Conservation (phyloP, 2,888 invertebrate species). For the Didymodactylos carnosus region DNA sequence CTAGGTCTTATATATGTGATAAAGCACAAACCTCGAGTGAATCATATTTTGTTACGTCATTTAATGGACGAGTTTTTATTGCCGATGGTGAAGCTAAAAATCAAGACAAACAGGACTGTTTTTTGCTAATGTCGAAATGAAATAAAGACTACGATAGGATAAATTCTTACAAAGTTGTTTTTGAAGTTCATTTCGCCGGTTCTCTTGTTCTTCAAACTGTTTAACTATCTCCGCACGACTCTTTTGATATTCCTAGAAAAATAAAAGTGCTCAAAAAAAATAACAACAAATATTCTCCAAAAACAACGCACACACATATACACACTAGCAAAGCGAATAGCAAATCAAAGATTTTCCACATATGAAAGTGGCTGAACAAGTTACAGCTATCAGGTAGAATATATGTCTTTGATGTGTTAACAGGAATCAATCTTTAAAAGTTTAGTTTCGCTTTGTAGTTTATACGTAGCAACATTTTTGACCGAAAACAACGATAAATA, state of each 20-base stretch:
- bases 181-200: slow-evolving; percentile 38
- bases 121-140: too few relatives aligned
- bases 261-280: too few relatives aligned
- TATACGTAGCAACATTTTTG: too few relatives aligned
- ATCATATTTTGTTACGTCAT: slow-evolving; percentile 7
- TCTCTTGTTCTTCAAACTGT: slow-evolving; percentile 22
- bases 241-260: slow-evolving; percentile 13
- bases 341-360: too few relatives aligned
- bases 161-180: slow-evolving; percentile 35
- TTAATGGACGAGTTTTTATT: background rate
- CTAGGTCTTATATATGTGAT: background rate
- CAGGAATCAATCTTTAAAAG: too few relatives aligned
- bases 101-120: too few relatives aligned
- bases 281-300: background rate
- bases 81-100: background rate
- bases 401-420: too few relatives aligned
- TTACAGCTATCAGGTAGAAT: too few relatives aligned
- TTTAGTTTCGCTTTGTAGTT: too few relatives aligned
- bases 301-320: background rate
- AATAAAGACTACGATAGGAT: background rate
- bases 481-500: too few relatives aligned
- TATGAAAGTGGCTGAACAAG: too few relatives aligned
- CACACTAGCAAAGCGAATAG: too few relatives aligned
- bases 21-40: background rate
- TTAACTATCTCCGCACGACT: slow-evolving; percentile 15